Conservation (phyloP, 2,113 vertebrate genomes). For the human region DNA sequence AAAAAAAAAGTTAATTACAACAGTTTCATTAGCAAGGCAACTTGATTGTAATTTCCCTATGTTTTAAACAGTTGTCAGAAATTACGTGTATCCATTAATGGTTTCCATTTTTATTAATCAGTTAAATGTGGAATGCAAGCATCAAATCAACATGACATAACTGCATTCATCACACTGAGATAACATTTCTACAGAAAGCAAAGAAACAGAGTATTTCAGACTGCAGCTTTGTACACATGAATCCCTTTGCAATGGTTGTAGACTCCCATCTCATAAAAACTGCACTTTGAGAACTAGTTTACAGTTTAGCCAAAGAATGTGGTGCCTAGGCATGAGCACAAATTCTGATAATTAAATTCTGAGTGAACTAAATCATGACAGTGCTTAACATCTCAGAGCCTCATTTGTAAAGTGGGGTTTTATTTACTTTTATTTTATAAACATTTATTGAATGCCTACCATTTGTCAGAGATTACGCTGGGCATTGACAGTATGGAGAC, state of each 20-base stretch:
- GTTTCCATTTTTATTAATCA: conserved; percentile 7
- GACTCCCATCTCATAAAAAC: neutral
- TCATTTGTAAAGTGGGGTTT: conserved; percentile 11
- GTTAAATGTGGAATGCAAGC: neutral
- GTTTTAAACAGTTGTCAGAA: neutral
- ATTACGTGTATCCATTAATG: neutral
- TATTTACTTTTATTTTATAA: neutral
- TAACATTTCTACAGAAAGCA: neutral
- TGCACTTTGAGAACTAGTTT: neutral
- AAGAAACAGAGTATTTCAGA: neutral
- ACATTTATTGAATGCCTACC: neutral
- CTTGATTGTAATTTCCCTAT: neutral
- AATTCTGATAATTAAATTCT: neutral
- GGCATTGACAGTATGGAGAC: neutral
- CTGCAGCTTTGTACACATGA: neutral
- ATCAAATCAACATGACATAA: neutral
- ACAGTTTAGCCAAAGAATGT: neutral
- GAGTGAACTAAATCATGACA: neutral
- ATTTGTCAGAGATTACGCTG: neutral
- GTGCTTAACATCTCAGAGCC: neutral
- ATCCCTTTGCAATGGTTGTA: neutral
- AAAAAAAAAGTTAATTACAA: neutral
- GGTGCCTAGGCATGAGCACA: neutral
- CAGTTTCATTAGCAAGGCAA: neutral
- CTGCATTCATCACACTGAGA: neutral